Evolutionary conservation across 2,888 invertebrate species (phyloP), one percentile per base, ranked within the genome.

Genomic region (Pristionchus exspectatus): DNA sequence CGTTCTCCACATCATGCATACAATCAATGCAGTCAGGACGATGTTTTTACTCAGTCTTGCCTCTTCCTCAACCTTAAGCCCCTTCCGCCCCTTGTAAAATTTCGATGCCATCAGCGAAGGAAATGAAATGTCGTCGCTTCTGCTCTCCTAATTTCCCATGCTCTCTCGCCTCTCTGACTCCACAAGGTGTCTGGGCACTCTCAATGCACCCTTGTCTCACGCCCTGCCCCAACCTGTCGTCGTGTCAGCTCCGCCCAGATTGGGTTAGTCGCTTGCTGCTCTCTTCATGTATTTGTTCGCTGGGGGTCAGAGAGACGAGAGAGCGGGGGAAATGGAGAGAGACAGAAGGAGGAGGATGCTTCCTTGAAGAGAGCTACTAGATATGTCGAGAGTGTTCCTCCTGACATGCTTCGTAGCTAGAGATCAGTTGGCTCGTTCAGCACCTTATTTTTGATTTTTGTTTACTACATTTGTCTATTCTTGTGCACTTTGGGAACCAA

Each of bases 21-120:
- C 50, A 59, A 63, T 85, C 59, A 33, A 38, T 66, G 84, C 63
- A 9, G n/a, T n/a, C n/a, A 7, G 30, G 10, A 24, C 54, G 24
- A 33, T 85, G 63, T 85, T 85, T 85, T 85, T 33, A 85, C 63
- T 85, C 44, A 50, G 21, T 85, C 38, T 33, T 85, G 18, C 85
- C 27, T 24, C 83, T 83, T 54, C 54, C 84, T 56, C 44, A 77
- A 38, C 44, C 85, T n/a, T 66, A 85, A 85, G 59, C 63, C 63
- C 85, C 63, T 44, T 63, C 63, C 33, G 30, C 63, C 16, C 24
- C n/a, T 14, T 56, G 59, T 56, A 63, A 10, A 63, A 85, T 59
- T 66, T 59, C 63, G n/a, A 14, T 44, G 50, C 50, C 81, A 81
- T 81, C 81, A 81, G 74, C 81, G 81, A 12, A 24, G 81, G 81